Evolutionary conservation across 2,888 invertebrate species (phyloP).

Genomic region (Chironomus riparius): DNA sequence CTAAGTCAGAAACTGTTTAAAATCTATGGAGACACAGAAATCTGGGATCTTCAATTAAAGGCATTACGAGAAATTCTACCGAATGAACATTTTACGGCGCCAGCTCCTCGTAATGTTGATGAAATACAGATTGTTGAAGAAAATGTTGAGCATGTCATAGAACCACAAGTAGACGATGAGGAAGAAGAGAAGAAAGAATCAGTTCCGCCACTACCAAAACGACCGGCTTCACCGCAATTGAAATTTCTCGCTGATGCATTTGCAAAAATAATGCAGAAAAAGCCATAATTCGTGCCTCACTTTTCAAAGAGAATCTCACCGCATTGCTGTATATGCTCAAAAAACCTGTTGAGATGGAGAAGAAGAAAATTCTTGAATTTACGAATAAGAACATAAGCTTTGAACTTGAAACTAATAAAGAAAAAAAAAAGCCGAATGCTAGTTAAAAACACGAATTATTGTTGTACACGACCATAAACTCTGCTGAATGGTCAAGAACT

Average conservation of each 20-base stretch:
- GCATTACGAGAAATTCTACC: slow-evolving; percentile 1
- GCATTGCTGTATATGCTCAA: not conserved
- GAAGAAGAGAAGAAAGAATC: no score
- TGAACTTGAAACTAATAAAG: not conserved
- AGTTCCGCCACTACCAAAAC: no score
- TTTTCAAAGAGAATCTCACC: no score
- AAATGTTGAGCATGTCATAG: no score
- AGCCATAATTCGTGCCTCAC: no score
- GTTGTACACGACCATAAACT: not conserved
- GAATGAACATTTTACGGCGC: not conserved
- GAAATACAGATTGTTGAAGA: not conserved
- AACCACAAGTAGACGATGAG: no score
- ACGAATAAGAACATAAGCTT: not conserved
- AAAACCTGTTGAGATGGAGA: not conserved
- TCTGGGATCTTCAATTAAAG: not conserved
- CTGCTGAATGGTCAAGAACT: not conserved
- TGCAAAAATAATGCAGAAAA: no score
- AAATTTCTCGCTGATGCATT: no score
- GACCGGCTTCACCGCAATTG: no score
- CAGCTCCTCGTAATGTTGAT: not conserved
- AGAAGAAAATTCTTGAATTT: not conserved
- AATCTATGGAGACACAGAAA: not conserved
- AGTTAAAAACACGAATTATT: not conserved
- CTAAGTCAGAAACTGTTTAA: not conserved
- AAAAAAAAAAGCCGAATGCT: not conserved